These are phyloP conservation scores for Lagria hirta DNA, from an alignment of 2,888 invertebrate genomes.

Conservation along the genomic window DNA sequence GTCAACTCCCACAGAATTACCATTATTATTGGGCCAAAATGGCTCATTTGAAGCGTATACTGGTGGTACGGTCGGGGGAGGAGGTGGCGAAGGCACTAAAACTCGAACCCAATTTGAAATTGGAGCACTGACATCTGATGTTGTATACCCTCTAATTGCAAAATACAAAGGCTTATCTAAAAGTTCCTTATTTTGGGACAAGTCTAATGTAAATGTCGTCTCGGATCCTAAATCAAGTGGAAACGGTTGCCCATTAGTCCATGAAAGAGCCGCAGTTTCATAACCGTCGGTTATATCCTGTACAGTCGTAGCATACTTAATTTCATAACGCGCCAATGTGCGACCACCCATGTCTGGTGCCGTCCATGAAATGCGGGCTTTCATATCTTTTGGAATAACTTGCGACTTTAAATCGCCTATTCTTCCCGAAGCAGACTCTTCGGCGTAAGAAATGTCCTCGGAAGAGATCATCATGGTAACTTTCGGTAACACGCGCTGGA, in stretches of 20 bases:
- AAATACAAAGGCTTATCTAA: constrained; percentile 58
- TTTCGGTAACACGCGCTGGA: constrained; percentile 58
- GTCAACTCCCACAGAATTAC: constrained; percentile 45
- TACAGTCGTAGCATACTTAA: constrained; percentile 54
- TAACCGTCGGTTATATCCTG: constrained; percentile 56
- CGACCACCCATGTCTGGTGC: constrained; percentile 61
- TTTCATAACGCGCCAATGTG: constrained; percentile 57
- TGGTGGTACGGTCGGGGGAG: constrained; percentile 55
- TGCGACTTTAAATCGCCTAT: constrained; percentile 60
- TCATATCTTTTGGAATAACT: constrained; percentile 53
- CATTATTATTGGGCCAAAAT: constrained; percentile 48
- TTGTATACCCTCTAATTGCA: constrained; percentile 57
- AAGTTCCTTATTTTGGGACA: constrained; percentile 54
- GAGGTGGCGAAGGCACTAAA: constrained; percentile 57
- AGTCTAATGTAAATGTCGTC: constrained; percentile 56
- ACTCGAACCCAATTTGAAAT: constrained; percentile 60
- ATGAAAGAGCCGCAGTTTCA: constrained; percentile 52
- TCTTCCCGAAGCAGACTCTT: constrained; percentile 53
- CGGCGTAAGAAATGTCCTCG: constrained; percentile 48
- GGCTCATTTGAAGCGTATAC: constrained; percentile 46
- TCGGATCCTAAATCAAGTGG: constrained; percentile 58
- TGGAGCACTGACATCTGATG: constrained; percentile 50
- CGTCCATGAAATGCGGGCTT: constrained; percentile 60
- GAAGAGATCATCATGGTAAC: constrained; percentile 53
- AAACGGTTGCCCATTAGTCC: constrained; percentile 55